Evolutionary conservation across 2,113 vertebrate genomes (phyloP).

Genomic region (Thamnaconus septentrionalis): DNA sequence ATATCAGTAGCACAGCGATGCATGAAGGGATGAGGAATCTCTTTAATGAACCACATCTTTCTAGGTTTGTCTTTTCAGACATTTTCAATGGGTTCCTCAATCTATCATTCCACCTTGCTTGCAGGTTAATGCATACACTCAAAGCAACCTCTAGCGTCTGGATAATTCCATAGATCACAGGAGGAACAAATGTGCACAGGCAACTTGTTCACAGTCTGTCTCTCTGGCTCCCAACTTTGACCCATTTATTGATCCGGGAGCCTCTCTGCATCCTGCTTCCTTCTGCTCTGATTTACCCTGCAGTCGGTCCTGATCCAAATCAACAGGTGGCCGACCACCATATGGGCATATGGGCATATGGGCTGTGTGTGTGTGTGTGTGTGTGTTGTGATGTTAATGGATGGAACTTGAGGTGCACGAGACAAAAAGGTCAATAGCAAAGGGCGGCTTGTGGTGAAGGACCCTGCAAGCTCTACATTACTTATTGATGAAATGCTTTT

Average conservation of each 20-base stretch:
- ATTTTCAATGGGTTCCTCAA: no score
- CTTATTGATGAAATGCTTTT: slow-evolving; percentile 13
- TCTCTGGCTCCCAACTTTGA: not conserved
- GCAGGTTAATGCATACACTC: no score
- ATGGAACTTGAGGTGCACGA: not conserved
- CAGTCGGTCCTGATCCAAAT: slow-evolving; percentile 28
- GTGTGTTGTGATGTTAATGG: not conserved
- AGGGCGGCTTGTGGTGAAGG: not conserved
- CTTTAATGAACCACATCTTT: no score
- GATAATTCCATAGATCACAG: not conserved
- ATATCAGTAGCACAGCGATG: no score
- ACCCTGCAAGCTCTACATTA: not conserved
- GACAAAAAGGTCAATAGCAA: slow-evolving; percentile 1
- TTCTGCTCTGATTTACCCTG: slow-evolving; percentile 43
- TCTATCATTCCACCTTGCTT: no score
- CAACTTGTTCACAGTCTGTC: not conserved
- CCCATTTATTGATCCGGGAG: slow-evolving; percentile 31
- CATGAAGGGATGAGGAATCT: no score
- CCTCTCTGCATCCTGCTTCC: not conserved
- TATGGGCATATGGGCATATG: not conserved
- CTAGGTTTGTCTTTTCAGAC: no score
- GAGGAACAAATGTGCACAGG: not conserved
- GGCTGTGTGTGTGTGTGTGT: slow-evolving; percentile 5
- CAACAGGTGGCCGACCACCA: slow-evolving; percentile 11
- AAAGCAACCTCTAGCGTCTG: no score